Evolutionary conservation across 1,140 invertebrate genomes (phyloP).

Genomic region (Drosophila navojoa): DNA sequence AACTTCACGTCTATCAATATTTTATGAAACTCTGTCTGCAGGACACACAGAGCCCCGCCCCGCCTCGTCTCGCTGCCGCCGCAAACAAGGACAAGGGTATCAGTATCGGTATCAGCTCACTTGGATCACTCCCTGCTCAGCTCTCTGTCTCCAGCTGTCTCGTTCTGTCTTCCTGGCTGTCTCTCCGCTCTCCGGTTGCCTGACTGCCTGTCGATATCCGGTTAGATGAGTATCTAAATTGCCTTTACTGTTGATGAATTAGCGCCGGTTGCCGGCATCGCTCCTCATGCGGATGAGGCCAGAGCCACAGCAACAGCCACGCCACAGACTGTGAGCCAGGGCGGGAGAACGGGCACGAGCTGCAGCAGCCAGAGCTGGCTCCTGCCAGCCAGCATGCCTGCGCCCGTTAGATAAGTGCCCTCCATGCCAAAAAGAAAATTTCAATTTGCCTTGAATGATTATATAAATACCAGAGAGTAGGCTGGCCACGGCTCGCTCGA

Average conservation of each 20-base stretch:
- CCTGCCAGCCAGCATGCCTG: slow-evolving; percentile 43
- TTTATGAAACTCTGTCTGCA: slow-evolving; percentile 82
- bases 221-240: slow-evolving; percentile 83
- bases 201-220: slow-evolving; percentile 78
- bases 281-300: slow-evolving; percentile 18
- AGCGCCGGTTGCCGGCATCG: slow-evolving; percentile 54
- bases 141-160: slow-evolving; percentile 26
- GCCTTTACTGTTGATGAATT: slow-evolving; percentile 82
- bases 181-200: slow-evolving; percentile 35
- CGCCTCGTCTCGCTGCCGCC: slow-evolving; percentile 24
- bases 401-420: slow-evolving; percentile 57
- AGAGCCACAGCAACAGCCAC: not conserved
- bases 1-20: slow-evolving; percentile 82
- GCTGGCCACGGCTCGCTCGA: not conserved
- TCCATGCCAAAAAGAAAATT: slow-evolving; percentile 65
- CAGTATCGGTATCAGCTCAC: slow-evolving; percentile 47
- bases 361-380: not conserved
- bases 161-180: slow-evolving; percentile 11
- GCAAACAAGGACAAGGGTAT: slow-evolving; percentile 50
- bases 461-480: slow-evolving; percentile 35
- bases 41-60: slow-evolving; percentile 33
- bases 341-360: too few species aligned
- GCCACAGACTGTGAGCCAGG: not conserved
- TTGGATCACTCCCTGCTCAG: slow-evolving; percentile 1
- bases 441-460: slow-evolving; percentile 73